Conservation (phyloP, 1,140 invertebrate species). For the Gryon sp. region DNA sequence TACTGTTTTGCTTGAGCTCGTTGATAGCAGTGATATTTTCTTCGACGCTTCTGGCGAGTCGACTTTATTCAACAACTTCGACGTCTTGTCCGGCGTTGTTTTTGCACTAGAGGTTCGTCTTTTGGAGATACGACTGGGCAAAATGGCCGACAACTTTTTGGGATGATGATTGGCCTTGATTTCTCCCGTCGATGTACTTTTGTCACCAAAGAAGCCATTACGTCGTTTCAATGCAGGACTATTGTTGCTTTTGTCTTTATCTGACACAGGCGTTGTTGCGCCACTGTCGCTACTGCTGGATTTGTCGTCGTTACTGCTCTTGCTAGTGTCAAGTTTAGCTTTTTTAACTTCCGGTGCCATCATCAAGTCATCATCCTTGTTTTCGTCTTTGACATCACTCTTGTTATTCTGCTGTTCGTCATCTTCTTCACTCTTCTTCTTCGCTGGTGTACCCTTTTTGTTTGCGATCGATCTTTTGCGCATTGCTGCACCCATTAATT, state of each 20-base stretch:
- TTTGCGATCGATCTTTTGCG: slow-evolving; percentile 41
- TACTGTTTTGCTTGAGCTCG: slow-evolving; percentile 22
- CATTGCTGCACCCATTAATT: slow-evolving; percentile 38
- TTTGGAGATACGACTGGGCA: slow-evolving; percentile 50
- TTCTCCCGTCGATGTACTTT: slow-evolving; percentile 16
- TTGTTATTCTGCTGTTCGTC: no score
- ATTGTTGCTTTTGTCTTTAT: not conserved
- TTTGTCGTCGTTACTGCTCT: slow-evolving; percentile 7
- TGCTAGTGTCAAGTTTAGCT: not conserved
- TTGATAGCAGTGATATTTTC: not conserved
- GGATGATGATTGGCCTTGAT: slow-evolving; percentile 28
- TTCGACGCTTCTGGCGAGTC: not conserved
- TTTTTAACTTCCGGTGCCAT: slow-evolving; percentile 1
- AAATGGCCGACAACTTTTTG: slow-evolving; percentile 46
- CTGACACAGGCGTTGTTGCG: not conserved
- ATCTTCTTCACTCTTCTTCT: slow-evolving; percentile 21
- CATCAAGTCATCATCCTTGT: not conserved
- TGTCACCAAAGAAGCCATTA: slow-evolving; percentile 51
- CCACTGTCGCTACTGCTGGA: not conserved
- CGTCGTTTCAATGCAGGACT: slow-evolving; percentile 8
- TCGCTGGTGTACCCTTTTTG: slow-evolving; percentile 33
- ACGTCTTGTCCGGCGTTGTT: slow-evolving; percentile 23
- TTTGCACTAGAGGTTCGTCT: slow-evolving; percentile 3
- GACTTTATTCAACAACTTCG: slow-evolving; percentile 6
- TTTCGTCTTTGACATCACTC: no score